Evolutionary conservation across 2,113 vertebrate species (phyloP), one percentile per base, ranked within the genome.

Genomic region (Limanda limanda): DNA sequence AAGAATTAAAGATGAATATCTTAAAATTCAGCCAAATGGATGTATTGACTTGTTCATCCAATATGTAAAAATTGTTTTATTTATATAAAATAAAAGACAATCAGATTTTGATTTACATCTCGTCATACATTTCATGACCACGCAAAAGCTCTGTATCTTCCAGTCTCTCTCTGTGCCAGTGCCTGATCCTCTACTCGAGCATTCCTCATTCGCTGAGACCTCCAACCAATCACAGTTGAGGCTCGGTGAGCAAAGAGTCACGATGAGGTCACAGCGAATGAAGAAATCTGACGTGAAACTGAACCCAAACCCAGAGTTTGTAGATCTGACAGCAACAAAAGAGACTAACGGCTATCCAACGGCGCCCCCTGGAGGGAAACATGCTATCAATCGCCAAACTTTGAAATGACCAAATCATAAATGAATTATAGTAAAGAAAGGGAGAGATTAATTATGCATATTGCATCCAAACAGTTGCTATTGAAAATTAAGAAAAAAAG

Each of bases 151-250:
- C 55, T 79, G 71, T 5, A 31, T 60, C 48, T 59, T 9, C 21
- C 17, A 51, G 63, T 81, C 82, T 86, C 88, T 87, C 79, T 91
- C 86, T 87, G 78, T 84, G 77, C 56, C 84, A 72, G 79, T 74
- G 78, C 71, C 69, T 78, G 51, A 77, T 79, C 88, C 88, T 84
- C 81, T 55, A 71, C 57, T 63, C 61, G 58, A 80, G 23, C 45
- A 20, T 81, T 86, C 88, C 85, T 88, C 83, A 91, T 48, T 89
- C 83, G 42, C 84, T 74, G 88, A 42, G 76, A 92, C 88, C 91
- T 78, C 76, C 40, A 45, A 65, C 67, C 79, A 63, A 54, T 27
- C 67, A 66, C 24, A 59, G 64, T 9, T 18, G 18, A 35, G 63
- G 31, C 56, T 63, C 35, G 35, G 14, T 20, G 51, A 12, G 70